A percentile compares a stretch with the other conserved stretches of the same genome.
phyloP scores from a whole-genome alignment of 2,888 invertebrate genomes.

The Xestia rhomboidea region DNA sequence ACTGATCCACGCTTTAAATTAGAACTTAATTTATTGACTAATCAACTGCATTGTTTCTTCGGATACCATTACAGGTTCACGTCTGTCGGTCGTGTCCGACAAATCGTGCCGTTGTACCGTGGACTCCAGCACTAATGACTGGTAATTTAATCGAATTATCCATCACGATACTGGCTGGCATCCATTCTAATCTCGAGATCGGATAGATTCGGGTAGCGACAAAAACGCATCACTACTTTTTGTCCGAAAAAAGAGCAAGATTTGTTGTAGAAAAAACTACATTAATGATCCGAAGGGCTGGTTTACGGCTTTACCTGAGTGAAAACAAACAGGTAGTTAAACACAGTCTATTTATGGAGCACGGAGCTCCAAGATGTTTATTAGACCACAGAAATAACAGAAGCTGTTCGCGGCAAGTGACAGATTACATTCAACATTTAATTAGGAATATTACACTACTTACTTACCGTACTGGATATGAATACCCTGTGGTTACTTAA shows the following conservation, averaged over 20 bases:
- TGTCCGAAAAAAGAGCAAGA: constrained; percentile 42
- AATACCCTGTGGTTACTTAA: constrained; percentile 34
- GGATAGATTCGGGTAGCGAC: constrained; percentile 67
- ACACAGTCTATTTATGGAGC: constrained; percentile 34
- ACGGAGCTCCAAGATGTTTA: constrained; percentile 9
- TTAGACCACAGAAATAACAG: constrained; percentile 32
- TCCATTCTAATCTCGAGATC: constrained; percentile 67
- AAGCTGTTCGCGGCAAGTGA: constrained; percentile 30
- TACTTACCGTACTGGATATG: constrained; percentile 19
- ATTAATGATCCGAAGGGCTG: constrained; percentile 67
- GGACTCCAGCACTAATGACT: constrained; percentile 74
- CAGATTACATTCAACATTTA: constrained; percentile 27
- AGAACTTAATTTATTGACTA: constrained; percentile 50
- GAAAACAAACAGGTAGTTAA: constrained; percentile 62
- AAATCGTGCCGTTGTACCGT: constrained; percentile 70
- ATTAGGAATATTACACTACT: constrained; percentile 26
- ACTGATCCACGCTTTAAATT: constrained; percentile 44
- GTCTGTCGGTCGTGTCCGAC: constrained; percentile 58
- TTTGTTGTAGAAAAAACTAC: constrained; percentile 61
- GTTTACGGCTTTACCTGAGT: constrained; percentile 71
- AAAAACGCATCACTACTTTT: constrained; percentile 64
- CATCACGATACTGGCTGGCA: constrained; percentile 70
- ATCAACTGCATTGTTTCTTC: constrained; percentile 54
- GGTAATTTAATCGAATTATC: constrained; percentile 80
- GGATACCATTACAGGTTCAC: constrained; percentile 56